Base-by-base conservation (phyloP, 2,888 invertebrate genomes). In the Rhorus exstirpatorius region DNA sequence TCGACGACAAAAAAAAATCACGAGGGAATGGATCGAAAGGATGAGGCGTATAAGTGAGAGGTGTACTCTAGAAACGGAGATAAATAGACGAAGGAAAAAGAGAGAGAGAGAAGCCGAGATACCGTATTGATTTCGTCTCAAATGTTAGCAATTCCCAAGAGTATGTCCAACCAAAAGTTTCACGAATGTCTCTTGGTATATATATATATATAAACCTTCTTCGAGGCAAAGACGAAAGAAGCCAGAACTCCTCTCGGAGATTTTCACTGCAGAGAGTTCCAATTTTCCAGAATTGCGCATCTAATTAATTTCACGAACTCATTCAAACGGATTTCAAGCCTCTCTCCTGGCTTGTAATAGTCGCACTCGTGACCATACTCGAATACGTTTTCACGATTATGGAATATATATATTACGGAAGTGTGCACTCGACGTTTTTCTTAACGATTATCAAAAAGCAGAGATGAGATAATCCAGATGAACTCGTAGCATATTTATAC, bases 41-140 rank as follows among this genome's bases (percentile, higher is more conserved):
- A 46, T 41, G 71, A 65, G 24, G 78, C 19, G 26, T n/a, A n/a
- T 21, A 41, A 24, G 26, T 8, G 63, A 63, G 63, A 72, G 24
- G 26, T 38, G 26, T 31, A 38, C 38, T 21, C 19, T 51, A 44
- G 49, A 61, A 63, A 71, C n/a, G 51, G n/a, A 44, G 49, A 76
- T 49, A 60, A 67, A 70, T 44, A 49, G 41, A 38, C 46, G 46
- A 81, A 12, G 63, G 55, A 55, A 63, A 26, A 17, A 24, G 19
- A 58, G 38, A 21, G 65, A 58, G 8, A 51, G 72, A 74, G 24
- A 60, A 60, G 63, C 72, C 21, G 65, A 58, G 53, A 65, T 76
- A 55, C 68, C 26, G 88, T 89, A 89, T 89, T 89, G 89, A 89
- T 89, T 89, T 88, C 84, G 87, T 87, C 88, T 86, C 86, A 86